Evolutionary conservation across 2,113 vertebrate species (phyloP).

Genomic region (Sprattus sprattus): DNA sequence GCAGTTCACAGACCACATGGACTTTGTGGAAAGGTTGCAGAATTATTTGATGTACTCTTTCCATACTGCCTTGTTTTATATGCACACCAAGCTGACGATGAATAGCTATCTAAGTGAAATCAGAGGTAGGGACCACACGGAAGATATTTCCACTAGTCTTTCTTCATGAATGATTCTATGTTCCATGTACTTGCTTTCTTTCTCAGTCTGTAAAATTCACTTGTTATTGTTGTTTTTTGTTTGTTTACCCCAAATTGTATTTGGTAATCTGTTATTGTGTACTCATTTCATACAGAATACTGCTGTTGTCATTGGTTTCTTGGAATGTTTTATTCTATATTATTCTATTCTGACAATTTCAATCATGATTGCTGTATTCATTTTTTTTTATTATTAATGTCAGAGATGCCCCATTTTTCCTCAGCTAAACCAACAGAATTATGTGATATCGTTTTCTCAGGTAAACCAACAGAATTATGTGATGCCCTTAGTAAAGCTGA

Average conservation of each 20-base stretch:
- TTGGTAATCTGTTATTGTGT: too few species aligned
- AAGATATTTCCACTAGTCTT: too few species aligned
- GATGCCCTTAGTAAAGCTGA: conserved; percentile 82
- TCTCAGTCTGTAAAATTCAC: too few species aligned
- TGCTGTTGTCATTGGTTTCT: too few species aligned
- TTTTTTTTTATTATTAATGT: neutral
- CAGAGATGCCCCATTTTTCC: too few species aligned
- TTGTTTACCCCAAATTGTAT: too few species aligned
- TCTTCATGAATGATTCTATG: neutral
- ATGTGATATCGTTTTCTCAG: conserved; percentile 75
- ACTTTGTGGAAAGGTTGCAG: conserved; percentile 62
- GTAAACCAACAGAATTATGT: conserved; percentile 77
- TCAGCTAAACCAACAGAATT: conserved; percentile 76
- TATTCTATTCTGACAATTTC: too few species aligned
- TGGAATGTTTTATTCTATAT: too few species aligned
- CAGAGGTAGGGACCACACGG: conserved; percentile 37
- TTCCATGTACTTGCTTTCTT: neutral
- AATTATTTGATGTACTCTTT: conserved; percentile 50
- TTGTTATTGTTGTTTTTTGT: too few species aligned
- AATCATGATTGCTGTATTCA: too few species aligned
- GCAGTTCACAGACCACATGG: conserved; percentile 64
- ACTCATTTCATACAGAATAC: too few species aligned
- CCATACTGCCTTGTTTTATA: conserved; percentile 15
- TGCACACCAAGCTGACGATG: conserved; percentile 31
- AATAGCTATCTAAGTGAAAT: conserved; percentile 48